Evolutionary conservation across 2,797 vertebrate species (phyloP).

Genomic region (Falco biarmicus): DNA sequence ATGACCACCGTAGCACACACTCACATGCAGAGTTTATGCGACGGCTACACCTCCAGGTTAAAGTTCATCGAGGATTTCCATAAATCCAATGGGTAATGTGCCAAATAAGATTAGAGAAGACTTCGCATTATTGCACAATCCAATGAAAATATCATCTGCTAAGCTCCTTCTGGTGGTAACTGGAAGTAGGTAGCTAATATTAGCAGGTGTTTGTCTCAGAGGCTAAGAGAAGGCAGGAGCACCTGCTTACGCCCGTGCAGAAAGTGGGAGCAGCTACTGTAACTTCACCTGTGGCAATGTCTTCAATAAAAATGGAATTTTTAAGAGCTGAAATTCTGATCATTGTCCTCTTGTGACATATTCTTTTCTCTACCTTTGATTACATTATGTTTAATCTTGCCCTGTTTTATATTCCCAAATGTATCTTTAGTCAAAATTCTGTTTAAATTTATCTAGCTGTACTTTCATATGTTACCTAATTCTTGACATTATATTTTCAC

Average conservation of each 20-base stretch:
- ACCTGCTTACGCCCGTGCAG: slow-evolving; percentile 76
- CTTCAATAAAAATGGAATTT: slow-evolving; percentile 52
- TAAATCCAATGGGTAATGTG: slow-evolving; percentile 88
- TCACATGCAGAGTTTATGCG: slow-evolving; percentile 79
- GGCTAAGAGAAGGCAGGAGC: slow-evolving; percentile 69
- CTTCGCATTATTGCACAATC: slow-evolving; percentile 86
- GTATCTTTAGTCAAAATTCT: slow-evolving; percentile 20
- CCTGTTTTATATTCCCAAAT: not conserved
- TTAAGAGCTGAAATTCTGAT: not conserved
- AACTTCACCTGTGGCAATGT: slow-evolving; percentile 77
- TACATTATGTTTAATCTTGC: not conserved
- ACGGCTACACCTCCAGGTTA: slow-evolving; percentile 85
- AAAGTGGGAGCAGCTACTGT: slow-evolving; percentile 75
- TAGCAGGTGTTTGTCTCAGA: slow-evolving; percentile 82
- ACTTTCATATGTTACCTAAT: slow-evolving; percentile 7
- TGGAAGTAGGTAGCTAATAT: slow-evolving; percentile 87
- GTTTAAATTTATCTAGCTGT: slow-evolving; percentile 14
- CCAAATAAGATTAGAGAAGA: slow-evolving; percentile 92
- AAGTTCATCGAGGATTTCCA: slow-evolving; percentile 89
- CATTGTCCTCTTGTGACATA: not conserved
- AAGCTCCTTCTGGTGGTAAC: slow-evolving; percentile 84
- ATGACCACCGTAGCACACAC: slow-evolving; percentile 30
- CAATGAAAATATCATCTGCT: slow-evolving; percentile 93
- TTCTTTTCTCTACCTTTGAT: not conserved
- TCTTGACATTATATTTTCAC: slow-evolving; percentile 29